Evolutionary conservation across 2,888 invertebrate genomes (phyloP), one percentile per base, ranked within the genome.

Genomic region (Lathronympha strigana): DNA sequence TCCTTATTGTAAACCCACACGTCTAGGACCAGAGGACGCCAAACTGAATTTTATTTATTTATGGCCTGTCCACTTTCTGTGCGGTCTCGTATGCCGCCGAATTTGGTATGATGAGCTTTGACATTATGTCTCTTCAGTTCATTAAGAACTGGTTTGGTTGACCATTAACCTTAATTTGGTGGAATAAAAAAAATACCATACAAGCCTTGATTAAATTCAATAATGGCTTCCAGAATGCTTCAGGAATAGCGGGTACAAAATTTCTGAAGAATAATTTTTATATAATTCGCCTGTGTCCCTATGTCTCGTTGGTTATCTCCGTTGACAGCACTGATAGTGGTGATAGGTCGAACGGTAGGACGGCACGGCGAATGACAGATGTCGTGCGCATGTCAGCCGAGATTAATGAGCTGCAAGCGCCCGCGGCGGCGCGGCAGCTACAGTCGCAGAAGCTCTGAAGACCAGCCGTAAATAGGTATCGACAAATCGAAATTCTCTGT

Each of bases 1-100:
- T 82, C 83, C 82, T 83, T n/a, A n/a, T n/a, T 82, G 83, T 80
- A 82, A 75, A 80, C 87, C 86, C 86, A 87, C 87, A 83, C 83
- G 71, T 71, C 64, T 67, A 68, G 68, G 72, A 69, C 68, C 63
- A 61, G 64, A 67, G 67, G 69, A 66, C 38, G 53, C 23, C 53
- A 13, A 49, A 49, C 63, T 45, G 36, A 38, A 54, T 36, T 61
- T 45, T 62, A 55, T 51, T 51, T 31, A 43, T 40, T 13, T 40
- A 40, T 47, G 6, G n/a, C 21, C 33, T 11, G 33, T 33, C 61
- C 21, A 47, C 55, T 63, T 55, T 63, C 55, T 40, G 61, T 31
- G 55, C 33, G 17, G 50, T 43, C 1, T 17, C 43, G 13, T 43
- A 19, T 53, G 28, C 28, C 6, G 43, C 57, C 57, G n/a, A 57